phyloP scores from a whole-genome alignment of 2,888 invertebrate species.

The Venustoraphidia nigricollis region DNA sequence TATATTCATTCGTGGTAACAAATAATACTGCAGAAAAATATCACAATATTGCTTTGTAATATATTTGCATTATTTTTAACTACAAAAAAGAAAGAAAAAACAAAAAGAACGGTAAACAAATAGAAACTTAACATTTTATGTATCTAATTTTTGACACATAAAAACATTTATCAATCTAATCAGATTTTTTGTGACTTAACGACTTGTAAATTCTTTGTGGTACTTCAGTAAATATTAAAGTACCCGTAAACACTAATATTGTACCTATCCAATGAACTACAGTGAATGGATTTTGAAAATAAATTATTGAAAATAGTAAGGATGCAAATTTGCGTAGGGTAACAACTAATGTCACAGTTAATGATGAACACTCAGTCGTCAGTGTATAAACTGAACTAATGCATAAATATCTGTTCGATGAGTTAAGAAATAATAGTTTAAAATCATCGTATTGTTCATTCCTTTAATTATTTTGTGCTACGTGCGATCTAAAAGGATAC shows the following conservation, averaged over 20 bases:
- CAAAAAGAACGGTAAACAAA: no score
- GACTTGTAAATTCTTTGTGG: conserved; percentile 1
- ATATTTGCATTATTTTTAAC: no score
- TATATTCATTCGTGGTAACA: no score
- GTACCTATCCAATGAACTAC: conserved; percentile 84
- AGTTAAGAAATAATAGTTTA: conserved; percentile 15
- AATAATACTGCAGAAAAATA: no score
- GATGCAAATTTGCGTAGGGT: conserved; percentile 93
- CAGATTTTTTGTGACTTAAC: neutral
- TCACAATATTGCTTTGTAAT: no score
- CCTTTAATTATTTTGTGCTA: neutral
- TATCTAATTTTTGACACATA: no score
- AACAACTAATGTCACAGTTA: conserved; percentile 90
- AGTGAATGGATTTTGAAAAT: conserved; percentile 92
- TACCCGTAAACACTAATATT: conserved; percentile 78
- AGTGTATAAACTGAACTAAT: conserved; percentile 89
- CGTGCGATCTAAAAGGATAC: conserved; percentile 34
- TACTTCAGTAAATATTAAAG: conserved; percentile 79
- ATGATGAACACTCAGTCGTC: conserved; percentile 84
- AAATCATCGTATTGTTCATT: neutral
- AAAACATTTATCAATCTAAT: no score
- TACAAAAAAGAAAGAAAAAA: no score
- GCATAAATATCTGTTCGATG: conserved; percentile 42
- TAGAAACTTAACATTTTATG: no score
- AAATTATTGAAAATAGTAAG: conserved; percentile 84